Conservation (phyloP, 2,113 vertebrate genomes). For the Fukomys damarensis region DNA sequence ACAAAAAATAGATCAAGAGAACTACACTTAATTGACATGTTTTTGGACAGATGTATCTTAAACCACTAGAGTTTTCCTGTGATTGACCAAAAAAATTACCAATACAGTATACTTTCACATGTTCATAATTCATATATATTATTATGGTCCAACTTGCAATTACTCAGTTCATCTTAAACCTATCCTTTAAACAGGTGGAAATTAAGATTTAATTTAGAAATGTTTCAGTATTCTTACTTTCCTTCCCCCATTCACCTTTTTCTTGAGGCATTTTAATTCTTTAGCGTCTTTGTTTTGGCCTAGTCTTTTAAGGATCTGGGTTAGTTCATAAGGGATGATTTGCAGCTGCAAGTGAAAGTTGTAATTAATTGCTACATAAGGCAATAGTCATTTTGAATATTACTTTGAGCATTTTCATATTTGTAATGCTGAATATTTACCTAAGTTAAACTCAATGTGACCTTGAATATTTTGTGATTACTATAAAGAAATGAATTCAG, state of each 20-base stretch:
- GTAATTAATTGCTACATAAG: slow-evolving; percentile 62
- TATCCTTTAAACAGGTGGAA: slow-evolving; percentile 74
- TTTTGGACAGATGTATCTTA: slow-evolving; percentile 1
- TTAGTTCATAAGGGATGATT: slow-evolving; percentile 83
- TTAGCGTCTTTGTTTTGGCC: slow-evolving; percentile 35
- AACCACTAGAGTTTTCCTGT: slow-evolving; percentile 8
- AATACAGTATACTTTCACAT: not conserved
- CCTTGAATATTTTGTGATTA: slow-evolving; percentile 30
- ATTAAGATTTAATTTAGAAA: slow-evolving; percentile 78
- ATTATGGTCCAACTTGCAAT: slow-evolving; percentile 47
- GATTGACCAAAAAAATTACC: not conserved
- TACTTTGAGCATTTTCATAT: slow-evolving; percentile 65
- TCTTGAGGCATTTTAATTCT: slow-evolving; percentile 70
- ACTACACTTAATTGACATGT: slow-evolving; percentile 16
- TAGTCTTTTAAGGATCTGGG: slow-evolving; percentile 77
- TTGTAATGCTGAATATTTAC: slow-evolving; percentile 65
- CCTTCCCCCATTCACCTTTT: slow-evolving; percentile 60
- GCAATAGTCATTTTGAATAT: slow-evolving; percentile 62
- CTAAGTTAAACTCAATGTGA: slow-evolving; percentile 28
- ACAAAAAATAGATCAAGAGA: not conserved
- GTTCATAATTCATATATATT: not conserved
- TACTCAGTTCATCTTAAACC: slow-evolving; percentile 61
- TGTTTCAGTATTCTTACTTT: slow-evolving; percentile 82
- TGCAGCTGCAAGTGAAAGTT: slow-evolving; percentile 78
- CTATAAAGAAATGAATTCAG: not conserved